Evolutionary conservation across 2,113 vertebrate species (phyloP).

Genomic region (Rhipidura dahli): DNA sequence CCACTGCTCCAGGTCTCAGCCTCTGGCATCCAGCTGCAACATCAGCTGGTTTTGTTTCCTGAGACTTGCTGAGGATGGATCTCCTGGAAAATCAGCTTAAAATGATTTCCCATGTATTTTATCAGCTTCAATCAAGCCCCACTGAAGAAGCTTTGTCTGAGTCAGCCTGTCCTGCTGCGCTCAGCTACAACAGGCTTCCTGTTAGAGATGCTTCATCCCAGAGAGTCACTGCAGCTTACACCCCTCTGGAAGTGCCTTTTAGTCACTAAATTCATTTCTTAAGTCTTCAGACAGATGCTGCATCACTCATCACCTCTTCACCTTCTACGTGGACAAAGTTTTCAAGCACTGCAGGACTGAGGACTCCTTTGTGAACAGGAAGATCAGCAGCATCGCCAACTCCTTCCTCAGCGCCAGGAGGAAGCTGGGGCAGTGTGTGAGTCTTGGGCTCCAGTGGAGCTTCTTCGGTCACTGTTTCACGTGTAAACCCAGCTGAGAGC

Average conservation of each 20-base stretch:
- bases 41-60: not conserved
- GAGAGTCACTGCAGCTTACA: accelerated
- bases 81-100: not conserved
- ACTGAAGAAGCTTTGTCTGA: not conserved
- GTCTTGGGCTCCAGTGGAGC: not conserved
- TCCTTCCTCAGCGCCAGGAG: conserved; percentile 71
- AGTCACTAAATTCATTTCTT: not conserved
- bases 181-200: not conserved
- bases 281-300: conserved; percentile 83
- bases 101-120: not conserved
- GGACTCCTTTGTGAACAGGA: conserved; percentile 34
- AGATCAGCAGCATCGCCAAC: conserved; percentile 77
- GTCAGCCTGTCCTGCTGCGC: not conserved
- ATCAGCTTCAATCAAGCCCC: not conserved
- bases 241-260: not conserved
- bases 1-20: not conserved
- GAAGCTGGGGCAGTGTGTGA: conserved; percentile 67
- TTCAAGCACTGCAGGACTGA: conserved; percentile 78
- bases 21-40: not conserved
- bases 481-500: not conserved
- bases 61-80: not conserved
- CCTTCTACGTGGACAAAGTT: conserved; percentile 87
- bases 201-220: not conserved
- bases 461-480: not conserved
- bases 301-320: conserved; percentile 78